Percentiles rank a stretch among this genome's conserved stretches.
phyloP scores from a whole-genome alignment of 2,888 invertebrate species.

The Aspidiotus destructor region DNA sequence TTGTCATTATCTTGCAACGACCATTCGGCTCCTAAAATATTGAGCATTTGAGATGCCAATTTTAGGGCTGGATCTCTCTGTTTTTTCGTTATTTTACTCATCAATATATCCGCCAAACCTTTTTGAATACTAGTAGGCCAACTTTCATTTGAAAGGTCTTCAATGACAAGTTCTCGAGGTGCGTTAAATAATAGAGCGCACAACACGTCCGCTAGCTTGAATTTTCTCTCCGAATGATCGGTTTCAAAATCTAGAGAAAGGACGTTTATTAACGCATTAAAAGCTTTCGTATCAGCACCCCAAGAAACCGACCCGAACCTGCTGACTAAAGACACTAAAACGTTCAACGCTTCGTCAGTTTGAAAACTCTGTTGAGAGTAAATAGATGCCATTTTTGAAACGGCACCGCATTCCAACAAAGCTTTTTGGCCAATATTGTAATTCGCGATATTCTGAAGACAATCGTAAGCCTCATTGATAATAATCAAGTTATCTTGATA shows the following conservation, averaged over 20 bases:
- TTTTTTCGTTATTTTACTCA: conserved; percentile 74
- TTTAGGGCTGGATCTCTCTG: conserved; percentile 83
- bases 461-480: conserved; percentile 75
- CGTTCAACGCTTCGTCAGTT: conserved; percentile 75
- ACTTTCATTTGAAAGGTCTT: conserved; percentile 58
- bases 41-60: conserved; percentile 67
- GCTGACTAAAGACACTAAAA: conserved; percentile 64
- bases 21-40: conserved; percentile 77
- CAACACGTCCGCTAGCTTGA: conserved; percentile 72
- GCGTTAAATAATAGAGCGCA: conserved; percentile 65
- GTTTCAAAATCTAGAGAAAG: conserved; percentile 79
- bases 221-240: conserved; percentile 79
- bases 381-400: conserved; percentile 72
- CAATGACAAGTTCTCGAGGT: conserved; percentile 55
- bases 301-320: conserved; percentile 64
- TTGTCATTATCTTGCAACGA: conserved; percentile 60
- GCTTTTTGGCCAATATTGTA: conserved; percentile 70
- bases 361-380: conserved; percentile 81
- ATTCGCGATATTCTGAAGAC: conserved; percentile 69
- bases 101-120: conserved; percentile 71
- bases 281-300: conserved; percentile 67
- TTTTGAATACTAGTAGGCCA: conserved; percentile 76
- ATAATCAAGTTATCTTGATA: conserved; percentile 78
- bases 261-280: conserved; percentile 71
- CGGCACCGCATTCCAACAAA: conserved; percentile 64